A percentile compares a stretch with the other conserved stretches of the same genome.
Conservation (phyloP, 92 coral and sea anemone species). For the Plumapathes pennacea region DNA sequence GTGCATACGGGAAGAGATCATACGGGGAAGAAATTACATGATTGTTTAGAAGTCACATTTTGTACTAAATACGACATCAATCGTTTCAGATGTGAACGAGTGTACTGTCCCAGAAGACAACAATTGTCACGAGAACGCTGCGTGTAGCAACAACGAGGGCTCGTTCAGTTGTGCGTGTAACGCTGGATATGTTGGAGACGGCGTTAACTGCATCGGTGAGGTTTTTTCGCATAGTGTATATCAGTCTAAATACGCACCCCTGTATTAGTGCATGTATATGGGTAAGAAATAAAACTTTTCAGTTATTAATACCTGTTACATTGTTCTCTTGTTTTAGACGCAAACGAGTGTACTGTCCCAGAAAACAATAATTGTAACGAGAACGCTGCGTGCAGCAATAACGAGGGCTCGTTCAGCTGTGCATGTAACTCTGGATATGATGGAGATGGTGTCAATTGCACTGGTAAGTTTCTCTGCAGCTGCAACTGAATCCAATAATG, state of each 20-base stretch:
- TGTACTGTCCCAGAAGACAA: neutral
- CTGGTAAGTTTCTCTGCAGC: slow-evolving; percentile 31
- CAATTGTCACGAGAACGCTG: slow-evolving; percentile 51
- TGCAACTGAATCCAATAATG: too few species aligned
- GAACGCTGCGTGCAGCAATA: slow-evolving; percentile 46
- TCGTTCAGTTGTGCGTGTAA: slow-evolving; percentile 52
- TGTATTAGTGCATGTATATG: too few species aligned
- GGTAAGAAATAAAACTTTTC: too few species aligned
- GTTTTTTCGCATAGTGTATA: too few species aligned
- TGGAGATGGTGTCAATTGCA: slow-evolving; percentile 56
- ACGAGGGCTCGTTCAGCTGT: slow-evolving; percentile 32
- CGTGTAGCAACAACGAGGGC: slow-evolving; percentile 30
- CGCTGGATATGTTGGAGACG: slow-evolving; percentile 56
- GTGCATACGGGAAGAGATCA: too few species aligned
- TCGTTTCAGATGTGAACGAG: slow-evolving; percentile 5
- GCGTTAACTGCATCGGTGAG: slow-evolving; percentile 57
- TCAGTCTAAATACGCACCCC: too few species aligned
- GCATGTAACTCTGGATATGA: slow-evolving; percentile 55
- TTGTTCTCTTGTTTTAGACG: neutral
- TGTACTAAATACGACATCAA: too few species aligned
- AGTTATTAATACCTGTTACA: too few species aligned
- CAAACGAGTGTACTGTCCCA: slow-evolving; percentile 3
- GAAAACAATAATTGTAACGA: slow-evolving; percentile 21
- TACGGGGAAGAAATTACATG: too few species aligned
- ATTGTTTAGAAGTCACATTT: too few species aligned